phyloP scores from a whole-genome alignment of 2,797 vertebrate species.

The Lerista edwardsae region DNA sequence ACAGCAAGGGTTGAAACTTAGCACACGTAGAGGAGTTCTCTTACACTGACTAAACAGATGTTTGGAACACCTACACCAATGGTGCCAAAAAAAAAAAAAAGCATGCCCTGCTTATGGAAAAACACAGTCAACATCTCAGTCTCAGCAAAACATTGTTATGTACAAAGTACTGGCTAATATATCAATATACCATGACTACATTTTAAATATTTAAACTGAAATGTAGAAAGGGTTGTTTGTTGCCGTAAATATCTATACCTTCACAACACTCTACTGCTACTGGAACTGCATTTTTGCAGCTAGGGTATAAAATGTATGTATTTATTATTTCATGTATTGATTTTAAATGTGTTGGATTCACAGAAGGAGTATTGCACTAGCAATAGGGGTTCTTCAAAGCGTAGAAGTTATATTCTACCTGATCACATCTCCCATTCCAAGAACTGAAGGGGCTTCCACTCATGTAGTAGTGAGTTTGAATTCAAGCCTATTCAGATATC shows the following conservation, averaged over 20 bases:
- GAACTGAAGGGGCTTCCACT: too few species aligned
- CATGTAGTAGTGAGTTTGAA: too few species aligned
- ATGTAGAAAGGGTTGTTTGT: constrained; percentile 16
- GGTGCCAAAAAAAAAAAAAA: constrained; percentile 23
- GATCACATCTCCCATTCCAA: too few species aligned
- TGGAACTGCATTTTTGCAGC: background rate
- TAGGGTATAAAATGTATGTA: background rate
- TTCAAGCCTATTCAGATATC: too few species aligned
- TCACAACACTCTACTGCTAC: too few species aligned
- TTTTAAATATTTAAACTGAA: constrained; percentile 12
- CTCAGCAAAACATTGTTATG: constrained; percentile 6
- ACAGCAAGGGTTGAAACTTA: constrained; percentile 63
- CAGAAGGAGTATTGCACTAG: too few species aligned
- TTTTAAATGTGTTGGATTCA: background rate
- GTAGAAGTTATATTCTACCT: too few species aligned
- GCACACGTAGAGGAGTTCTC: constrained; percentile 30
- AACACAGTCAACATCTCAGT: constrained; percentile 31
- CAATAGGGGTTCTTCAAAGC: too few species aligned
- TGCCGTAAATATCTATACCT: background rate
- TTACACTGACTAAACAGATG: constrained; percentile 36
- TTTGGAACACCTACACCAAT: constrained; percentile 29
- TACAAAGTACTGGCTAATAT: background rate
- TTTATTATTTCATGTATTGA: background rate
- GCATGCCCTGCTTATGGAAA: constrained; percentile 12
- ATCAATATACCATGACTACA: background rate